Percentiles rank a stretch among this genome's conserved stretches.
Evolutionary conservation across 2,888 invertebrate genomes (phyloP).

Genomic region (Acanthosepion lycidas): DNA sequence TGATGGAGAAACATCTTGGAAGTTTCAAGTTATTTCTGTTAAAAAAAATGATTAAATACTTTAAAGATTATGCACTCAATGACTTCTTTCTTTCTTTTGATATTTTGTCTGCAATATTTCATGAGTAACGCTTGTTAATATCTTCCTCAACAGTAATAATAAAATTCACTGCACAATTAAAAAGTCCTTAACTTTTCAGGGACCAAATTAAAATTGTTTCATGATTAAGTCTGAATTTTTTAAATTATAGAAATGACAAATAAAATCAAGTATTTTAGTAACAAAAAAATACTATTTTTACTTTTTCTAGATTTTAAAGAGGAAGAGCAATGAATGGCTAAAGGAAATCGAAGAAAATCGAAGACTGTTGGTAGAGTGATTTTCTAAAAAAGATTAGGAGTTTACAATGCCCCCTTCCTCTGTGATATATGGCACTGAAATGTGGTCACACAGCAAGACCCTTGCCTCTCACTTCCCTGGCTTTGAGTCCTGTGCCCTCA

Average conservation of each 20-base stretch:
- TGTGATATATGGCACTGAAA: too few relatives aligned
- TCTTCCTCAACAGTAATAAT: neutral
- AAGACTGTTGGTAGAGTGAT: too few relatives aligned
- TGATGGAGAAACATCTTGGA: neutral
- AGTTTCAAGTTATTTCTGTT: neutral
- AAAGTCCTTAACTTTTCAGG: neutral
- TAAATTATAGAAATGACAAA: neutral
- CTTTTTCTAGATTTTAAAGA: too few relatives aligned
- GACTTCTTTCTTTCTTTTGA: neutral
- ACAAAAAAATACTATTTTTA: neutral
- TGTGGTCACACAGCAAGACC: too few relatives aligned
- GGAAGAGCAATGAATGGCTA: too few relatives aligned
- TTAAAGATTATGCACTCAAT: neutral
- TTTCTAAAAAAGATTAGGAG: too few relatives aligned
- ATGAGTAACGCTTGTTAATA: neutral
- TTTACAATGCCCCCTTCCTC: too few relatives aligned
- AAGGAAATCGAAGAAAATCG: too few relatives aligned
- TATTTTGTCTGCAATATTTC: neutral
- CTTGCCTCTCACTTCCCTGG: too few relatives aligned
- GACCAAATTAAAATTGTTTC: slow-evolving; percentile 5
- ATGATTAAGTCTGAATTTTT: neutral
- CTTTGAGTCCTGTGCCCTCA: too few relatives aligned
- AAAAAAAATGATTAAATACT: neutral
- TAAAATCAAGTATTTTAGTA: neutral
- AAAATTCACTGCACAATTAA: neutral